Base-by-base conservation (phyloP, 2,797 vertebrate genomes). In the Thaleichthys pacificus region DNA sequence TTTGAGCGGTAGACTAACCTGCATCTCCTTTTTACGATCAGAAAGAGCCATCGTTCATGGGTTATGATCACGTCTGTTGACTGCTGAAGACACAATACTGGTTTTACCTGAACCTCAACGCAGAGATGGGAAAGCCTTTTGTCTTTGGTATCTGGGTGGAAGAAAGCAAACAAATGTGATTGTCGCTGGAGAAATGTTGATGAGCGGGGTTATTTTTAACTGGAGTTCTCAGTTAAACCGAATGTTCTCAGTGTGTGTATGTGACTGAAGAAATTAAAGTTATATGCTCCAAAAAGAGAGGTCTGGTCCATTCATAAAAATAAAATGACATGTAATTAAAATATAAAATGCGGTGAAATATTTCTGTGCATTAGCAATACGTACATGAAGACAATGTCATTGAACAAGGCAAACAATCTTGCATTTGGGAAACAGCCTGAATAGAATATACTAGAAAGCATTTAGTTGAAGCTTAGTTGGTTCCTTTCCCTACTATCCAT, bases 101-200 rank as follows among this genome's bases (percentile, higher is more conserved):
- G 76, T 84, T 77, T 72, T 15, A 86, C 89, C 84, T 65, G 89
- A 90, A 68, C 89, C 54, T 75, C 1, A 79, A 77, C 6, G 32
- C 42, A 62, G 56, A 70, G n/a, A 22, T 57, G 56, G 42, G 68
- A 70, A 19, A 77, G 66, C 15, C 54, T 35, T 74, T 75, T 71
- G 51, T 54, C 54, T 56, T 3, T 54, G 68, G 56, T 70, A 35
- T 75, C 73, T 49, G 60, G 76, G 71, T 68, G 60, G 62, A 42
- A 42, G 60, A 42, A 42, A 38, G 30, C 38, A 65, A 65, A 26
- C 66, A 68, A 81, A 70, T 38, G 3, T 73, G 76, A 72, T 74
- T 66, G 73, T 67, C 24, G 47, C 70, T 70, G 63, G 17, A 24
- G 61, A 56, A 61, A n/a, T 65, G 57, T 66, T 49, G 38, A 8